phyloP scores from a whole-genome alignment of 2,888 invertebrate species.

The Drosophila quinaria region DNA sequence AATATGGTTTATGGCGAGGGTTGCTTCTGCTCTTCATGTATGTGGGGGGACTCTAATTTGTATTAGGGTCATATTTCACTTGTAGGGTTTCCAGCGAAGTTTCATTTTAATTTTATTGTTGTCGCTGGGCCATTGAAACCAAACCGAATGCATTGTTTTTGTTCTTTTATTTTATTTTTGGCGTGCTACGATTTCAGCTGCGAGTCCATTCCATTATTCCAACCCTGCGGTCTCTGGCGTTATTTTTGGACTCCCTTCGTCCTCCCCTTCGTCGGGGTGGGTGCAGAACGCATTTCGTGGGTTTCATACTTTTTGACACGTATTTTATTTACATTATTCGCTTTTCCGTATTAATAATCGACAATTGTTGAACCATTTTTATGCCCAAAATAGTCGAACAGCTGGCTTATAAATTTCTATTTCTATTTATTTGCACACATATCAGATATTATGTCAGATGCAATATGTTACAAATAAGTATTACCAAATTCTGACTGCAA shows the following conservation, averaged over 20 bases:
- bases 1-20: constrained; percentile 61
- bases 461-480: constrained; percentile 2
- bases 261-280: constrained; percentile 22
- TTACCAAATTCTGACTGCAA: neutral
- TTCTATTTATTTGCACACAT: constrained; percentile 33
- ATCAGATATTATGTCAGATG: constrained; percentile 47
- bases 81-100: constrained; percentile 84
- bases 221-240: constrained; percentile 59
- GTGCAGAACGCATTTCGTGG: constrained; percentile 56
- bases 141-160: constrained; percentile 55
- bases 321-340: constrained; percentile 12
- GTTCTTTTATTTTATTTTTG: constrained; percentile 13
- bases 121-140: constrained; percentile 45
- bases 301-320: constrained; percentile 50
- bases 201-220: constrained; percentile 28
- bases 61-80: constrained; percentile 85
- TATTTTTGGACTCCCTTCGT: constrained; percentile 27
- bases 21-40: constrained; percentile 42
- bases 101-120: constrained; percentile 81
- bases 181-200: constrained; percentile 42
- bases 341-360: constrained; percentile 38
- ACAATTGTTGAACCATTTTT: constrained; percentile 33
- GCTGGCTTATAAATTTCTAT: constrained; percentile 45
- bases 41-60: constrained; percentile 66
- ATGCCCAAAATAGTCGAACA: constrained; percentile 27